phyloP scores from a whole-genome alignment of 2,888 invertebrate genomes.

The Maniola hyperantus region DNA sequence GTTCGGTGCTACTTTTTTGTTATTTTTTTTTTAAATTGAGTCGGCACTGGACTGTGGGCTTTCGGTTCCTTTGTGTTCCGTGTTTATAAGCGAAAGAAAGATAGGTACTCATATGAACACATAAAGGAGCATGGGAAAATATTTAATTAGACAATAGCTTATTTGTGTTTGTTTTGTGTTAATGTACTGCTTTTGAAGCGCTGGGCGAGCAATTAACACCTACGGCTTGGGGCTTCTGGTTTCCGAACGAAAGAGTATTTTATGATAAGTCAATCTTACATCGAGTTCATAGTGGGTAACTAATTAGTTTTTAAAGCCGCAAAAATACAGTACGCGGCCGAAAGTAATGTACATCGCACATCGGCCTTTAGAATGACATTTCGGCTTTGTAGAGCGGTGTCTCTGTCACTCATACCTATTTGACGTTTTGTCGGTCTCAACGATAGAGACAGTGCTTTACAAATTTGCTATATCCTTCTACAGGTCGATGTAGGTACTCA shows the following conservation, averaged over 20 bases:
- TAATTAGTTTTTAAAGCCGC: too few species aligned
- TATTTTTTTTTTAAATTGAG: conserved; percentile 53
- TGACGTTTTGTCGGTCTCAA: too few species aligned
- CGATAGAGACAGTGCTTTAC: too few species aligned
- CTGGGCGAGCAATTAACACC: conserved; percentile 58
- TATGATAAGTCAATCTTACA: conserved; percentile 71
- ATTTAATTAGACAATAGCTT: conserved; percentile 82
- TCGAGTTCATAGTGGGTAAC: conserved; percentile 41
- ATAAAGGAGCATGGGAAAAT: conserved; percentile 74
- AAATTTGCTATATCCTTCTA: too few species aligned
- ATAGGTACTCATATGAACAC: conserved; percentile 52
- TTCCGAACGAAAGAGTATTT: conserved; percentile 55
- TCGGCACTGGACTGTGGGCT: conserved; percentile 50
- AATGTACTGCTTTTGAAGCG: conserved; percentile 61
- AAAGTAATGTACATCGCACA: too few species aligned
- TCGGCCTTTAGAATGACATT: too few species aligned
- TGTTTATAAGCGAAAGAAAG: conserved; percentile 48
- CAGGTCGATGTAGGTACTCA: too few species aligned
- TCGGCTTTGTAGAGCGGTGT: too few species aligned
- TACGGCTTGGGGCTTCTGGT: conserved; percentile 70
- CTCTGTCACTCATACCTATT: too few species aligned
- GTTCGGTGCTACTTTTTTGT: conserved; percentile 50
- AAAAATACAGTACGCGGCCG: too few species aligned
- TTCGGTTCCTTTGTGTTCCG: conserved; percentile 66
- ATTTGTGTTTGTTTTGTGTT: conserved; percentile 81